Conservation (phyloP, 23 tunicate species). For the Phallusia fumigata region DNA sequence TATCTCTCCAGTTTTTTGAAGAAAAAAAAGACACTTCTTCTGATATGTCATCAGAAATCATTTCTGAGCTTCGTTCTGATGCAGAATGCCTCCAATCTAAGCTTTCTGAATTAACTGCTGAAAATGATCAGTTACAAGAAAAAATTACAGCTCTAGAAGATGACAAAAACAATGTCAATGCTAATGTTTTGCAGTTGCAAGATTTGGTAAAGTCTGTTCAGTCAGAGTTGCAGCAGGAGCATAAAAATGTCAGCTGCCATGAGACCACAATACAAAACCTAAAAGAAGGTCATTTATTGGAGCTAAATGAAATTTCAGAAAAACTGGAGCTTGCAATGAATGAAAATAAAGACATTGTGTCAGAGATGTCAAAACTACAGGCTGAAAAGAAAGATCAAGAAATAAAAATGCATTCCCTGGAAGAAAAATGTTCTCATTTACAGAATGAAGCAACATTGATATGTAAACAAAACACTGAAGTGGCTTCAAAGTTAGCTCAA, state of each 20-base stretch:
- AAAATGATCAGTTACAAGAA: background rate
- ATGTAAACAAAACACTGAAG: background rate
- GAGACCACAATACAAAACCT: background rate
- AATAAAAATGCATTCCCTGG: background rate
- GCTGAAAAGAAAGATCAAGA: background rate
- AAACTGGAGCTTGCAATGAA: conserved; percentile 8
- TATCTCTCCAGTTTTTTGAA: conserved; percentile 57
- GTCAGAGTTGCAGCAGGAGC: background rate
- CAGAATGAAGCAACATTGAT: background rate
- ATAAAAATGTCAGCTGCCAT: background rate
- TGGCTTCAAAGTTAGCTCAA: background rate
- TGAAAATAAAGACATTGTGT: conserved; percentile 24
- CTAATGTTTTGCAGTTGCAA: background rate
- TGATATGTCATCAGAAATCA: conserved; percentile 6
- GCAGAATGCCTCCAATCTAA: background rate
- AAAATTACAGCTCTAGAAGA: conserved; percentile 1
- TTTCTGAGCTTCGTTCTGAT: background rate
- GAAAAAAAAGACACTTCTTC: conserved; percentile 13
- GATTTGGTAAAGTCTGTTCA: background rate
- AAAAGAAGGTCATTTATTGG: background rate
- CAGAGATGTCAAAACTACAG: background rate
- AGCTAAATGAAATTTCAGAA: background rate
- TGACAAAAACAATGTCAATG: background rate
- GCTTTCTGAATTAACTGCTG: background rate
- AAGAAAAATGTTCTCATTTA: background rate